Conservation (phyloP, 2,113 vertebrate species). For the Varanus komodoensis region DNA sequence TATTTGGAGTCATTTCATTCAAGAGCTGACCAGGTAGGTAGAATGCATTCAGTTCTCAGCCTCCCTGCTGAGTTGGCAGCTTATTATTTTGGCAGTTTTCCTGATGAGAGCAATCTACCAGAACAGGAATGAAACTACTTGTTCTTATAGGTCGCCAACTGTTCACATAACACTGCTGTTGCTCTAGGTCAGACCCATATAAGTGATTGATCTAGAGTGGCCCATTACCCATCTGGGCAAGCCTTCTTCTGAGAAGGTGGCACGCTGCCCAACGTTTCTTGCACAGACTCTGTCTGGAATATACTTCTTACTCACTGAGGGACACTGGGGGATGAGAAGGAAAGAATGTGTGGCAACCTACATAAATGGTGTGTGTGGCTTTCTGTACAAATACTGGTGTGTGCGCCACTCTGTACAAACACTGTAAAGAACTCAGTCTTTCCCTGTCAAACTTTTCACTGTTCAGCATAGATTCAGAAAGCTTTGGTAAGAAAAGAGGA, state of each 20-base stretch:
- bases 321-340: background rate
- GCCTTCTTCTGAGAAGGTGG: background rate
- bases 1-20: conserved; percentile 39
- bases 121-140: conserved; percentile 41
- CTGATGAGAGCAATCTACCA: conserved; percentile 18
- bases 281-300: background rate
- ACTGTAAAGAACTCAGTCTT: background rate
- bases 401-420: background rate
- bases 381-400: background rate
- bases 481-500: background rate
- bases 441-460: background rate
- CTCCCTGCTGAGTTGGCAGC: conserved; percentile 44
- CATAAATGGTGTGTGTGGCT: background rate
- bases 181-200: conserved; percentile 26
- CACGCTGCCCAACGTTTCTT: background rate
- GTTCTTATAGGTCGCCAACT: conserved; percentile 21
- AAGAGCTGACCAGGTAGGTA: conserved; percentile 35
- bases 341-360: background rate
- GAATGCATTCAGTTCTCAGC: background rate
- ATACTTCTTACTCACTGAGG: background rate
- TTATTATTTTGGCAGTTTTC: conserved; percentile 32
- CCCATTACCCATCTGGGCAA: conserved; percentile 4
- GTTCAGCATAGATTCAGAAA: background rate
- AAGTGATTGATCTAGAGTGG: background rate
- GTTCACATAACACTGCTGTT: conserved; percentile 15